phyloP scores from a whole-genome alignment of 2,797 vertebrate species.

The Macroramphosus scolopax region DNA sequence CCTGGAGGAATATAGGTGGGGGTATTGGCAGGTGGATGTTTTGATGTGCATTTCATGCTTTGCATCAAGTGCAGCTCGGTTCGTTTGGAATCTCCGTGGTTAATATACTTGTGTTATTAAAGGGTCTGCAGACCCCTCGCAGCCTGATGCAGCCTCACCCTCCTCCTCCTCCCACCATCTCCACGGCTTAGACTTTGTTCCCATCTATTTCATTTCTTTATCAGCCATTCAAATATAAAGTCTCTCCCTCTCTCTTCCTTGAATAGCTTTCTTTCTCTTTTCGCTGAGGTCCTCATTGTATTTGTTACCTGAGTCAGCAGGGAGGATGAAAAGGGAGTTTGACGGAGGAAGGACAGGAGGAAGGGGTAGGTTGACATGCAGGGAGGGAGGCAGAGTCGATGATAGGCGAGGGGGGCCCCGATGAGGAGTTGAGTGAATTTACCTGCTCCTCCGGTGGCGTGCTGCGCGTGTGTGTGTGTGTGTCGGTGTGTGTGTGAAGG shows the following conservation, averaged over 20 bases:
- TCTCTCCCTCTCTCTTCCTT: conserved; percentile 18
- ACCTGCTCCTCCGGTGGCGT: conserved; percentile 66
- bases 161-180: conserved; percentile 17
- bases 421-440: conserved; percentile 61
- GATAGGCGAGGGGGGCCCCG: too few species aligned
- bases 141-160: conserved; percentile 38
- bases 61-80: conserved; percentile 57
- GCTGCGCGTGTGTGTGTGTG: conserved; percentile 22
- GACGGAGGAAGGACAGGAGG: conserved; percentile 45
- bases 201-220: too few species aligned
- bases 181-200: conserved; percentile 57
- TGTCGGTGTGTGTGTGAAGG: conserved; percentile 51
- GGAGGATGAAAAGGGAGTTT: conserved; percentile 67
- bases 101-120: conserved; percentile 72
- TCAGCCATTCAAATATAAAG: too few species aligned
- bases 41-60: conserved; percentile 70
- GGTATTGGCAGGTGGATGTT: conserved; percentile 65
- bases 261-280: conserved; percentile 66
- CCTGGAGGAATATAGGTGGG: conserved; percentile 17
- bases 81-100: conserved; percentile 67
- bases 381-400: conserved; percentile 57
- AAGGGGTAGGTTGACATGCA: conserved; percentile 53
- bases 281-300: conserved; percentile 72
- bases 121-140: conserved; percentile 65
- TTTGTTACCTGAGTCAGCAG: conserved; percentile 78